Evolutionary conservation across 92 coral and sea anemone genomes (phyloP), one percentile per base, ranked within the genome.

Genomic region (Zoanthus gigantus): DNA sequence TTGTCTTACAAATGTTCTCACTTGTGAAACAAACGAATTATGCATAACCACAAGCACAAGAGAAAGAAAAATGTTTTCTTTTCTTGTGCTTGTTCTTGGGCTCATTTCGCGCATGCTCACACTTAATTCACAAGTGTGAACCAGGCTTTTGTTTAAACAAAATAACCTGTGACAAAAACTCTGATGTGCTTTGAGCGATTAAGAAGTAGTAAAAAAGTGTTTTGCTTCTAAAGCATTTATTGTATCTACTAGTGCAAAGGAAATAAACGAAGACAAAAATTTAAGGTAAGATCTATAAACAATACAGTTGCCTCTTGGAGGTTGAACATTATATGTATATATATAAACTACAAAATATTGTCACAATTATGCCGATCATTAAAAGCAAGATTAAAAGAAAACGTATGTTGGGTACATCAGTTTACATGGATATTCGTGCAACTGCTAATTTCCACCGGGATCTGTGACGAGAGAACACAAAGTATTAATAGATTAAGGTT

Each of bases 371-470:
- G 12, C 45, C 45, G 14, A 15, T 30, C 23, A 18, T 34, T 63
- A 81, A 80, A 80, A 80, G 37, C 74, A 65, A 45, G 56, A 5
- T 50, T 13, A 28, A 65, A 81, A 81, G 66, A 56, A 81, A 81
- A 65, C 47, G 58, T 65, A 23, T 31, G 34, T 37, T 6, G 54
- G 53, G 69, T 9, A 50, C 58, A 72, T 72, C 69, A 34, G 9
- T 63, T 7, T 2, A 2, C 11, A 32, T 52, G 56, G 58, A 14
- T 0, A 4, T 44, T 34, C 61, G 7, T 42, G 72, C 48, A 53
- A 52, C 50, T 42, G 79, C 82, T 72, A 75, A 60, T 84, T 84
- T 30, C 79, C 81, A 44, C 88, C 88, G 72, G 79, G 54, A 72
- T 75, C 78, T 84, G 79, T 29, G 47, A 47, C 15, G 23, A 16